These are phyloP conservation scores for Cantharis lateralis DNA, from an alignment of 2,888 invertebrate species.

Conservation along the genomic window DNA sequence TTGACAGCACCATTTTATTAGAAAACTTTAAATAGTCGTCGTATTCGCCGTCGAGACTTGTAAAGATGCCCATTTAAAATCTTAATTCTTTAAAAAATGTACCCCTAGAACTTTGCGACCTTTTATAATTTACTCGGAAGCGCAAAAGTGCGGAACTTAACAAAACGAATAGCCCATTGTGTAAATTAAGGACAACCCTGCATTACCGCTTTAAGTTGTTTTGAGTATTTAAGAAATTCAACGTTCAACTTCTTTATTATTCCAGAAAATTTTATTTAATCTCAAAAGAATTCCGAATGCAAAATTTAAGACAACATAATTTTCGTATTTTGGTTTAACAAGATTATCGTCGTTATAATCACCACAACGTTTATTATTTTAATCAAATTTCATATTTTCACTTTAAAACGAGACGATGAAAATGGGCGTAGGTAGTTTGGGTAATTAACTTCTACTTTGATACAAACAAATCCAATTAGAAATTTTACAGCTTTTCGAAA, in stretches of 20 bases:
- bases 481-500: neutral
- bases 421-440: neutral
- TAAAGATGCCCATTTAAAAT: neutral
- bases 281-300: neutral
- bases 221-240: neutral
- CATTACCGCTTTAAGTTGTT: conserved; percentile 13
- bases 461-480: no score
- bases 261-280: neutral
- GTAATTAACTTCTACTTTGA: neutral
- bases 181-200: conserved; percentile 25
- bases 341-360: neutral
- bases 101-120: conserved; percentile 7
- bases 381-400: neutral
- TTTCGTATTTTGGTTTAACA: neutral
- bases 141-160: conserved; percentile 6
- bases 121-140: conserved; percentile 11
- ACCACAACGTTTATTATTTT: neutral
- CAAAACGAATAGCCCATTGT: conserved; percentile 21
- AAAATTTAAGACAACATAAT: neutral
- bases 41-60: neutral
- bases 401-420: neutral
- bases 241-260: neutral
- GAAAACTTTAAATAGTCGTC: neutral
- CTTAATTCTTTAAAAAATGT: neutral
- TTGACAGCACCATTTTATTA: neutral